Percentiles rank a stretch among this genome's conserved stretches.
phyloP scores from a whole-genome alignment of 2,888 invertebrate species.

The Tinea semifulvella region DNA sequence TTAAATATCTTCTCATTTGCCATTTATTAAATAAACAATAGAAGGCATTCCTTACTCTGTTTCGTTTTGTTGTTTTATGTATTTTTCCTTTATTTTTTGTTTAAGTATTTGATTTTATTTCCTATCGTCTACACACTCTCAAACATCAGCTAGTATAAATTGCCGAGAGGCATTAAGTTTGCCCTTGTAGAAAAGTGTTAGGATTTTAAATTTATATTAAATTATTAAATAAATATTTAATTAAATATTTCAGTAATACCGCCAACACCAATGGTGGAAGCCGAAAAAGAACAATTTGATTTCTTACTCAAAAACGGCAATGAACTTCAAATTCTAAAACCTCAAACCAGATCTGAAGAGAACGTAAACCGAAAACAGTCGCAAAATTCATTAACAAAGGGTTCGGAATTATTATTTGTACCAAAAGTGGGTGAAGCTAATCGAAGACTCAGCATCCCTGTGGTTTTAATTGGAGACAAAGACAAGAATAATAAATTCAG shows the following conservation, averaged over 20 bases:
- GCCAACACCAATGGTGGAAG: constrained; percentile 50
- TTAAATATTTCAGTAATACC: constrained; percentile 52
- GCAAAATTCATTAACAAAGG: constrained; percentile 31
- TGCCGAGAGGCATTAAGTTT: too few relatives aligned
- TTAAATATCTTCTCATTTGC: too few relatives aligned
- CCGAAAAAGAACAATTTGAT: constrained; percentile 38
- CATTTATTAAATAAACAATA: too few relatives aligned
- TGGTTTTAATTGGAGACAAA: constrained; percentile 46
- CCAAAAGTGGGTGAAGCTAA: constrained; percentile 40
- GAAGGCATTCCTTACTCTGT: too few relatives aligned
- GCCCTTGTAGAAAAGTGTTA: too few relatives aligned
- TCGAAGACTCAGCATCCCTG: constrained; percentile 51
- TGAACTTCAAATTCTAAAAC: constrained; percentile 20
- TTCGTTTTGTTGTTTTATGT: too few relatives aligned
- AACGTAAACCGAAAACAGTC: constrained; percentile 37
- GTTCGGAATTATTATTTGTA: constrained; percentile 40
- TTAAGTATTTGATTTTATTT: too few relatives aligned
- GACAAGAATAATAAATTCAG: constrained; percentile 48
- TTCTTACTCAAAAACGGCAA: constrained; percentile 30
- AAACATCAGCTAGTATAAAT: too few relatives aligned
- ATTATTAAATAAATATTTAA: neutral
- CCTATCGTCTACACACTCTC: too few relatives aligned
- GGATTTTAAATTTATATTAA: too few relatives aligned
- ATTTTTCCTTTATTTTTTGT: too few relatives aligned
- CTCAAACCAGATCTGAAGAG: constrained; percentile 43